Conservation (phyloP, 2,888 invertebrate genomes). For the Dasysyrphus albostriatus region DNA sequence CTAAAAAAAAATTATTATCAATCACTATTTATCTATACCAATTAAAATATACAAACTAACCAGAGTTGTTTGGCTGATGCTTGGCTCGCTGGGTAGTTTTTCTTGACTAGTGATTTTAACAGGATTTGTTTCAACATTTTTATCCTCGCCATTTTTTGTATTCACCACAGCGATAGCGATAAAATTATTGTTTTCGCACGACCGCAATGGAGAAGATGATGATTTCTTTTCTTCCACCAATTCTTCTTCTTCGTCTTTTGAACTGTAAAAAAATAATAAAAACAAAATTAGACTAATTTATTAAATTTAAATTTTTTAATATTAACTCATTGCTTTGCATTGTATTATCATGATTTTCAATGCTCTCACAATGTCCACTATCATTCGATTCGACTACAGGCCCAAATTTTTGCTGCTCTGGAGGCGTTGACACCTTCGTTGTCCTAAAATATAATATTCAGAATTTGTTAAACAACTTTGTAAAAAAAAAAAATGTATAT, state of each 20-base stretch:
- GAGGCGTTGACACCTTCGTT: slow-evolving; percentile 63
- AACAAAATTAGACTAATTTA: not conserved
- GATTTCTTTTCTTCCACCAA: slow-evolving; percentile 34
- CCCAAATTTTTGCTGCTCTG: slow-evolving; percentile 66
- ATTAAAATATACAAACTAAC: slow-evolving; percentile 50
- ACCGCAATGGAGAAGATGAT: slow-evolving; percentile 6
- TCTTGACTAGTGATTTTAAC: slow-evolving; percentile 43
- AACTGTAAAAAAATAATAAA: slow-evolving; percentile 5
- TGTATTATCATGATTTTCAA: slow-evolving; percentile 53
- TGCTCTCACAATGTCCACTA: slow-evolving; percentile 59
- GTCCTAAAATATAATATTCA: slow-evolving; percentile 29
- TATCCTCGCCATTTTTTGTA: slow-evolving; percentile 33
- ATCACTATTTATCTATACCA: not conserved
- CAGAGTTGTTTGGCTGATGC: slow-evolving; percentile 77
- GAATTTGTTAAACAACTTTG: not conserved
- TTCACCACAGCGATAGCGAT: slow-evolving; percentile 6
- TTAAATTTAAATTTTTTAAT: not conserved
- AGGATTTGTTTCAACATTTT: not conserved
- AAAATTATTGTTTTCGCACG: slow-evolving; percentile 34
- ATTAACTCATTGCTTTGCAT: slow-evolving; percentile 46
- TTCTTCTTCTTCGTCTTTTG: slow-evolving; percentile 29
- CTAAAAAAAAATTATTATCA: slow-evolving; percentile 76
- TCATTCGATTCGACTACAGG: slow-evolving; percentile 66
- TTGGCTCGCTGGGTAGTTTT: slow-evolving; percentile 69
- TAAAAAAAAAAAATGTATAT: not conserved